Conservation (phyloP, 2,888 invertebrate genomes). For the Drosophila melanocephala region DNA sequence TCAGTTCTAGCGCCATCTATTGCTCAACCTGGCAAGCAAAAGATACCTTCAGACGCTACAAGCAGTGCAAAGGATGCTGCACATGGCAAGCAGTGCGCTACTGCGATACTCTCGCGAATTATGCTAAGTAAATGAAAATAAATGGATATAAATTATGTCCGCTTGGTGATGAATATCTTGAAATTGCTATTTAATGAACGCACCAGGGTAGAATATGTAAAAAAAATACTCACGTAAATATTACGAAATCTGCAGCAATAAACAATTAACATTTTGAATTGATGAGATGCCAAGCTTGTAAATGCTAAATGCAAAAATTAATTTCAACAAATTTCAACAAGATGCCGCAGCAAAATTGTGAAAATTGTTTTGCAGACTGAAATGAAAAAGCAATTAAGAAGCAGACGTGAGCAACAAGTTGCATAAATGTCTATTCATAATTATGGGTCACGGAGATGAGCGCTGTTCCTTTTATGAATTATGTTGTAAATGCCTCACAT, state of each 20-base stretch:
- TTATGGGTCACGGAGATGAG: constrained; percentile 51
- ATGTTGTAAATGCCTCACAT: constrained; percentile 81
- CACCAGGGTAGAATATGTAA: constrained; percentile 14
- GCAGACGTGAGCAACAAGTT: constrained; percentile 55
- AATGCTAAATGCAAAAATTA: constrained; percentile 66
- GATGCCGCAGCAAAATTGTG: constrained; percentile 50
- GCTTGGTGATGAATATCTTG: not conserved
- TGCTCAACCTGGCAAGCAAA: constrained; percentile 39
- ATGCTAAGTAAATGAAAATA: constrained; percentile 4
- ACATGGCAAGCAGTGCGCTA: constrained; percentile 57
- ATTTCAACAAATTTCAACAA: constrained; percentile 68
- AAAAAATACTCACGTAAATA: constrained; percentile 22
- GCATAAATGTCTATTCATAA: constrained; percentile 73
- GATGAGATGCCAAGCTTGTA: constrained; percentile 37
- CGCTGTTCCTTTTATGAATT: constrained; percentile 63
- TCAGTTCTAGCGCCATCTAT: constrained; percentile 59
- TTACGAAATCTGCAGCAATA: constrained; percentile 24
- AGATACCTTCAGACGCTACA: constrained; percentile 15
- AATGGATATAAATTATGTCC: constrained; percentile 12
- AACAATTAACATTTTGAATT: constrained; percentile 54
- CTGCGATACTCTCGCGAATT: not conserved
- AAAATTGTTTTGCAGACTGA: constrained; percentile 52
- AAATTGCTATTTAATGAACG: constrained; percentile 8
- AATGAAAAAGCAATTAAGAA: constrained; percentile 81
- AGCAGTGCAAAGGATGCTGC: constrained; percentile 70